Evolutionary conservation across 1,140 invertebrate species (phyloP).

Genomic region (Palaemon carinicauda): DNA sequence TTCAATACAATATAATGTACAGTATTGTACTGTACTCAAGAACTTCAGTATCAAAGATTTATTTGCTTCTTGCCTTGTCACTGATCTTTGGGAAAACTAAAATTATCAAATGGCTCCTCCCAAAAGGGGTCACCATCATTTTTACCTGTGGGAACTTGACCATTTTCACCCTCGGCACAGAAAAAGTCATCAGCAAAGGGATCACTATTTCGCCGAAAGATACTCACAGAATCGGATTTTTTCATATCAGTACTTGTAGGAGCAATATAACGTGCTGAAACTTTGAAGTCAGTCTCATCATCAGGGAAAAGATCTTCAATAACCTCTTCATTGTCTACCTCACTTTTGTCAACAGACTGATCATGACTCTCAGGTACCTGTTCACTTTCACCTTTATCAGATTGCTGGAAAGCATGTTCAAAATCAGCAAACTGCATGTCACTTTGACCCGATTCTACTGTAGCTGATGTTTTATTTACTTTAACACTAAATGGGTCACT

Average conservation of each 20-base stretch:
- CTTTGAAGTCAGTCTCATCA: slow-evolving; percentile 52
- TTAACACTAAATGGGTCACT: slow-evolving; percentile 40
- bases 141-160: neutral
- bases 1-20: neutral
- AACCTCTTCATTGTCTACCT: neutral
- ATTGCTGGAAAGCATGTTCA: slow-evolving; percentile 55
- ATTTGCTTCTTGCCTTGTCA: neutral
- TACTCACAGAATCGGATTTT: slow-evolving; percentile 87
- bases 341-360: neutral
- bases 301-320: slow-evolving; percentile 56
- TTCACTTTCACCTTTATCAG: neutral
- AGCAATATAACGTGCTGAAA: slow-evolving; percentile 46
- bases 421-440: slow-evolving; percentile 52
- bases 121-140: slow-evolving; percentile 34
- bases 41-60: neutral
- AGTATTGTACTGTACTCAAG: neutral
- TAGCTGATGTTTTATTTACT: slow-evolving; percentile 6
- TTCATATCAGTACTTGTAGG: slow-evolving; percentile 68
- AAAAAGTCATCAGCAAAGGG: slow-evolving; percentile 89
- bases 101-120: slow-evolving; percentile 53
- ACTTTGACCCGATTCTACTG: neutral
- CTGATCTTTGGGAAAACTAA: slow-evolving; percentile 38
- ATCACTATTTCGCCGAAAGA: slow-evolving; percentile 81
- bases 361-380: neutral
- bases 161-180: slow-evolving; percentile 40